Percentiles rank a stretch among this genome's conserved stretches.
Conservation (phyloP, 2,888 invertebrate genomes). For the Protodeltote pygarga region DNA sequence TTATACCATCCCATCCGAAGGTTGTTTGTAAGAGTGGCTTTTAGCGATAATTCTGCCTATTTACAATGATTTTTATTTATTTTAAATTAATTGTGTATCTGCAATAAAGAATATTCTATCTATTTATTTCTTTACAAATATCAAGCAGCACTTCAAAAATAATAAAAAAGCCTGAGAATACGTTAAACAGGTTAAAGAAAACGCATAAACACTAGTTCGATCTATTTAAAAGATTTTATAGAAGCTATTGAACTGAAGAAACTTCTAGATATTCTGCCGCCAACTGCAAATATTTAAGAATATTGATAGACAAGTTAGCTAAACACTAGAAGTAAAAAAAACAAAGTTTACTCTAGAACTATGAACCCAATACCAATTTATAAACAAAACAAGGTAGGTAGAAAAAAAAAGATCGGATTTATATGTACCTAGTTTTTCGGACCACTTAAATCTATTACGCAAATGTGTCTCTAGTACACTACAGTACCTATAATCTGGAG, state of each 20-base stretch:
- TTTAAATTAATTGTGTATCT: no score
- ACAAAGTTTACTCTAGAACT: constrained; percentile 13
- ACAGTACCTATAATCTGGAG: constrained; percentile 31
- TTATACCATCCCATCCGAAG: no score
- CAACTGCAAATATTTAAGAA: constrained; percentile 27
- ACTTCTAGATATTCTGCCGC: constrained; percentile 36
- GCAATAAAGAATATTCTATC: no score
- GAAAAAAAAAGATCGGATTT: no score
- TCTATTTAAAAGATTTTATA: constrained; percentile 7
- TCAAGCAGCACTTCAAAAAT: constrained; percentile 21
- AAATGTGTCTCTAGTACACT: constrained; percentile 16
- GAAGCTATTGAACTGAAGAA: constrained; percentile 13
- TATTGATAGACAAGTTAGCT: constrained; percentile 29
- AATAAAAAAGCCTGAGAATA: no score
- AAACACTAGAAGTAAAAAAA: constrained; percentile 39
- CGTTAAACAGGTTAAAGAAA: constrained; percentile 6
- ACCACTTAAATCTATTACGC: constrained; percentile 1
- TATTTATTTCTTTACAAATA: constrained; percentile 13
- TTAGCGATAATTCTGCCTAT: no score
- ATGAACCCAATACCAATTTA: no score
- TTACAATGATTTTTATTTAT: no score
- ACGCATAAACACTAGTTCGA: constrained; percentile 11
- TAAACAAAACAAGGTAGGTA: no score
- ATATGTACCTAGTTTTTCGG: constrained; percentile 2
- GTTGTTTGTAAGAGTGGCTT: no score